Evolutionary conservation across 2,888 invertebrate species (phyloP).

Genomic region (Melanchra persicariae): DNA sequence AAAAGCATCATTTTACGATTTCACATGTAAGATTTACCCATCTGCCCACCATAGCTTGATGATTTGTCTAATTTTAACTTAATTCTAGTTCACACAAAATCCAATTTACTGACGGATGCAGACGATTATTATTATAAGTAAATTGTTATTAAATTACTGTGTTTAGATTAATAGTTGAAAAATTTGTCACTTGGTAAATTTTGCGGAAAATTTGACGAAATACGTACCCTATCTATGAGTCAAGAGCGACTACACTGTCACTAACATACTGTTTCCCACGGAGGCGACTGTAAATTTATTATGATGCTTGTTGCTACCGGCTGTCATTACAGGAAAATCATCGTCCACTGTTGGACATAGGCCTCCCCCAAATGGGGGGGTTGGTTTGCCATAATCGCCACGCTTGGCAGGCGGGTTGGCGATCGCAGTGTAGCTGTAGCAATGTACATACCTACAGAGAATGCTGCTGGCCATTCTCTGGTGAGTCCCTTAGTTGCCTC

Average conservation of each 20-base stretch:
- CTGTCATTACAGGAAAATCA: too few species aligned
- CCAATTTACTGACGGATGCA: slow-evolving; percentile 27
- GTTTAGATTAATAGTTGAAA: slow-evolving; percentile 8
- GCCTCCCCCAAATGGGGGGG: too few species aligned
- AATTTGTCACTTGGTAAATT: background rate
- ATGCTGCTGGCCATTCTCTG: too few species aligned
- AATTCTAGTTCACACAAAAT: background rate
- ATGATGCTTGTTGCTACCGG: too few species aligned
- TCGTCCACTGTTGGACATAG: too few species aligned
- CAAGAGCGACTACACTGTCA: background rate
- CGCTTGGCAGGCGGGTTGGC: too few species aligned
- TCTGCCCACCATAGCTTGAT: background rate
- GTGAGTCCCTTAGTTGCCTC: too few species aligned
- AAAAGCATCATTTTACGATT: background rate
- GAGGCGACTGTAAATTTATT: background rate
- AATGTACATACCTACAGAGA: too few species aligned
- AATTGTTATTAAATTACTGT: slow-evolving; percentile 11
- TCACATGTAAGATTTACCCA: background rate
- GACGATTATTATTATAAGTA: slow-evolving; percentile 2
- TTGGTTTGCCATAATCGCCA: too few species aligned
- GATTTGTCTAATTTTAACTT: background rate
- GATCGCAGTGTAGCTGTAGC: too few species aligned
- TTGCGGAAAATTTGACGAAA: background rate
- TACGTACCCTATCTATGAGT: background rate
- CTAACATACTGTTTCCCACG: background rate